A percentile compares a stretch with the other conserved stretches of the same genome.
Conservation (phyloP, 2,888 invertebrate species). For the Adineta ricciae region DNA sequence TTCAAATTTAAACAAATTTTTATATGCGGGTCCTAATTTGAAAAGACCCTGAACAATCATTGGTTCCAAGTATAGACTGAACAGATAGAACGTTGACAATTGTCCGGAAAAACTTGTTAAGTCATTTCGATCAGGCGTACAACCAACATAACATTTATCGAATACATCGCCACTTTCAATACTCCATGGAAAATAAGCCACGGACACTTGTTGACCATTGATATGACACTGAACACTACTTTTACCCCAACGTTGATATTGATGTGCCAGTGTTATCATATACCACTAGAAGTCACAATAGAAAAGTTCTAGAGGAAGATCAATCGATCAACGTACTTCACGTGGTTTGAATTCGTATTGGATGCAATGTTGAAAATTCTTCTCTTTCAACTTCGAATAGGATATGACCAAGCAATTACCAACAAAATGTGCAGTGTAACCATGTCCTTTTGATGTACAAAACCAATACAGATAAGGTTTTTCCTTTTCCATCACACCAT, state of each 20-base stretch:
- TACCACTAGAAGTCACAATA: conserved; percentile 63
- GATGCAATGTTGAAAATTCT: conserved; percentile 98
- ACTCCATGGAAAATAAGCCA: conserved; percentile 99
- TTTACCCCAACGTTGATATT: conserved; percentile 98
- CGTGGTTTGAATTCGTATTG: conserved; percentile 97
- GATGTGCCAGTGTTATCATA: conserved; percentile 95
- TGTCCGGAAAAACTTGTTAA: conserved; percentile 97
- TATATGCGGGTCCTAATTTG: conserved; percentile 92
- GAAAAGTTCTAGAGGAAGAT: no score
- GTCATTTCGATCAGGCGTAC: conserved; percentile 87
- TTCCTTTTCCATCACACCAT: conserved; percentile 90
- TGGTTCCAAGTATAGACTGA: conserved; percentile 88
- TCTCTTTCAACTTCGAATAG: conserved; percentile 94
- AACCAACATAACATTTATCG: conserved; percentile 98
- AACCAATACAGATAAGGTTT: conserved; percentile 98
- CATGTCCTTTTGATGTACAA: conserved; percentile 95
- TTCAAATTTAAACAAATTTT: conserved; percentile 99
- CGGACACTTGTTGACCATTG: conserved; percentile 93
- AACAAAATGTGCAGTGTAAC: conserved; percentile 97
- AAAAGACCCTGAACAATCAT: conserved; percentile 98
- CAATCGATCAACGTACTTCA: conserved; percentile 51
- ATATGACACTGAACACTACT: conserved; percentile 98
- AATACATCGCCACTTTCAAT: conserved; percentile 70
- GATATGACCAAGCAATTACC: conserved; percentile 96
- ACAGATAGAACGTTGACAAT: conserved; percentile 96